These are phyloP conservation scores for Microplitis mediator DNA, from an alignment of 1,140 invertebrate genomes.

Conservation along the genomic window DNA sequence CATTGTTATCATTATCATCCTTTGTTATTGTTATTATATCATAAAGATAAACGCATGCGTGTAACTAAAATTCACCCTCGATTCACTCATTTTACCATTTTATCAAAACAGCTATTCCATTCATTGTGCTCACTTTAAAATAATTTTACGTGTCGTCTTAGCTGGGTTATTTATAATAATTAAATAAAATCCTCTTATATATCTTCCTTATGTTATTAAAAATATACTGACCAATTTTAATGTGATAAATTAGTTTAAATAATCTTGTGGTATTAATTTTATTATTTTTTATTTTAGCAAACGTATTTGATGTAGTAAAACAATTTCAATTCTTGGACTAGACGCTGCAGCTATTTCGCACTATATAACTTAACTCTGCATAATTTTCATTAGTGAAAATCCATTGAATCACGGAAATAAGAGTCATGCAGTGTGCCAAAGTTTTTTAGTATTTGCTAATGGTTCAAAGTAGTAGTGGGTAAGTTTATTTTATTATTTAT, in stretches of 20 bases:
- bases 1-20: background rate
- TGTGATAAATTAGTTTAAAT: too few species aligned
- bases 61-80: background rate
- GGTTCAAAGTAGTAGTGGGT: constrained; percentile 43
- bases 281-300: too few species aligned
- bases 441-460: constrained; percentile 57
- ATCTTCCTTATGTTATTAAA: too few species aligned
- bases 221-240: too few species aligned
- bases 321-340: too few species aligned
- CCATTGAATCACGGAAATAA: background rate
- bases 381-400: background rate
- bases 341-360: too few species aligned
- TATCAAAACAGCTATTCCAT: constrained; percentile 27
- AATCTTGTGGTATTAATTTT: too few species aligned
- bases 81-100: constrained; percentile 11
- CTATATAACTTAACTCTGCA: background rate
- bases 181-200: too few species aligned
- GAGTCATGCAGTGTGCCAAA: constrained; percentile 43
- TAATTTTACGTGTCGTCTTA: background rate
- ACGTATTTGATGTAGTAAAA: too few species aligned
- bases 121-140: background rate
- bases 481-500: constrained; percentile 32
- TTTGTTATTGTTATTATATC: too few species aligned
- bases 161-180: too few species aligned
- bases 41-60: background rate